Conservation (phyloP, 2,797 vertebrate species). For the Synaphobranchus kaupii region DNA sequence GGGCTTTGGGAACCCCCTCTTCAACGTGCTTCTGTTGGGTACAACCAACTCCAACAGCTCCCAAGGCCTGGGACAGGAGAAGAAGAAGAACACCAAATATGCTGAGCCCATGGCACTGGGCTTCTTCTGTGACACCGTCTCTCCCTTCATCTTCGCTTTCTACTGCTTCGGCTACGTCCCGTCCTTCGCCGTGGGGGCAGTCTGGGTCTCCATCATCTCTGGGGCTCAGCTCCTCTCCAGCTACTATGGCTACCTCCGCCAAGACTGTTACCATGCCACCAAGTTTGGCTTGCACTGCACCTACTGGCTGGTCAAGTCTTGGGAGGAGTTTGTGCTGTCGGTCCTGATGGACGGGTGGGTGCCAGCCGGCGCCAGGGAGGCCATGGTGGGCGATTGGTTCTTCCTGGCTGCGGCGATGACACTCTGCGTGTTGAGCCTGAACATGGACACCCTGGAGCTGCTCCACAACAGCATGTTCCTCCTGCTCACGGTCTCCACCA, state of each 20-base stretch:
- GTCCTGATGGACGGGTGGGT: slow-evolving; percentile 41
- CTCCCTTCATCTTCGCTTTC: slow-evolving; percentile 81
- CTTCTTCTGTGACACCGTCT: slow-evolving; percentile 80
- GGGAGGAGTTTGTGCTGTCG: slow-evolving; percentile 82
- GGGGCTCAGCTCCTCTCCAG: slow-evolving; percentile 79
- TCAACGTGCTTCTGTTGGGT: slow-evolving; percentile 83
- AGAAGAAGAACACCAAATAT: slow-evolving; percentile 90
- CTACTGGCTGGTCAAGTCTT: slow-evolving; percentile 83
- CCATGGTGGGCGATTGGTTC: slow-evolving; percentile 87
- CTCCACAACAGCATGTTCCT: slow-evolving; percentile 78
- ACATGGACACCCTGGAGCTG: slow-evolving; percentile 79
- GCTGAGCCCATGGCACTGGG: slow-evolving; percentile 87
- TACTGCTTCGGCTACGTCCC: slow-evolving; percentile 81
- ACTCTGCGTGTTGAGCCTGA: slow-evolving; percentile 73
- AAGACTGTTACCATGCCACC: slow-evolving; percentile 80
- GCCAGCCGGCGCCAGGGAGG: slow-evolving; percentile 56
- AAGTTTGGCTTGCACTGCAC: slow-evolving; percentile 82
- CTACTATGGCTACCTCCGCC: slow-evolving; percentile 82
- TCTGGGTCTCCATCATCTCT: slow-evolving; percentile 81
- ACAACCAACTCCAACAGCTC: slow-evolving; percentile 70
- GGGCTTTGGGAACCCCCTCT: slow-evolving; percentile 86
- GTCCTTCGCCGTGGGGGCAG: slow-evolving; percentile 72
- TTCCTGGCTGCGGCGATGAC: slow-evolving; percentile 75
- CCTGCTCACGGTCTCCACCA: slow-evolving; percentile 73
- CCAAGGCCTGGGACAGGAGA: slow-evolving; percentile 76